Evolutionary conservation across 2,797 vertebrate genomes (phyloP).

Genomic region (Hafferia zeledoni): DNA sequence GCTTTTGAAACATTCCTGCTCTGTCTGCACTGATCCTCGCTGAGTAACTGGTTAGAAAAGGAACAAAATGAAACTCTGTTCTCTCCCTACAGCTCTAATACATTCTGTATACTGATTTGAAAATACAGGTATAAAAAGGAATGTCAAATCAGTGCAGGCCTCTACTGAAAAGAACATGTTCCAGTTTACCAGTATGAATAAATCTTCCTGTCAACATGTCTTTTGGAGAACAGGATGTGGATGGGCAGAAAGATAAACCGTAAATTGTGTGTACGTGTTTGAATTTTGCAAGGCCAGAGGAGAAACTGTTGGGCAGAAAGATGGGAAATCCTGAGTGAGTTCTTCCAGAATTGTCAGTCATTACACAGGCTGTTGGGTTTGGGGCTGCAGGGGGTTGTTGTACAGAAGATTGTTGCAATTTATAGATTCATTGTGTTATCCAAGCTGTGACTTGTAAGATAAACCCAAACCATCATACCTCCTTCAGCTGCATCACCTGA

Average conservation of each 20-base stretch:
- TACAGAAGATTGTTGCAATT: not conserved
- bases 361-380: not conserved
- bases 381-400: not conserved
- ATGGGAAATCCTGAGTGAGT: not conserved
- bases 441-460: conserved; percentile 45
- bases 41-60: not conserved
- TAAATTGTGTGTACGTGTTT: not conserved
- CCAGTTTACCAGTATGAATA: not conserved
- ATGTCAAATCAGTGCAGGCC: not conserved
- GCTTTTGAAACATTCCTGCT: conserved; percentile 33
- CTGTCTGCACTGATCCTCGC: not conserved
- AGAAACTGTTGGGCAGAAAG: not conserved
- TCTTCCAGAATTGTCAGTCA: not conserved
- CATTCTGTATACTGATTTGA: not conserved
- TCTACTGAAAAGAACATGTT: not conserved
- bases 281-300: not conserved
- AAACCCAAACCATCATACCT: conserved; percentile 23
- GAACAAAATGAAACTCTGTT: not conserved
- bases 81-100: not conserved
- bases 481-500: conserved; percentile 10
- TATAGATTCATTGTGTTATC: not conserved
- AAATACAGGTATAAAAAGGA: not conserved
- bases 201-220: not conserved
- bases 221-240: not conserved
- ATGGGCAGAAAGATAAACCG: not conserved